Base-by-base conservation (phyloP, 2,797 vertebrate genomes). In the Acomys russatus region DNA sequence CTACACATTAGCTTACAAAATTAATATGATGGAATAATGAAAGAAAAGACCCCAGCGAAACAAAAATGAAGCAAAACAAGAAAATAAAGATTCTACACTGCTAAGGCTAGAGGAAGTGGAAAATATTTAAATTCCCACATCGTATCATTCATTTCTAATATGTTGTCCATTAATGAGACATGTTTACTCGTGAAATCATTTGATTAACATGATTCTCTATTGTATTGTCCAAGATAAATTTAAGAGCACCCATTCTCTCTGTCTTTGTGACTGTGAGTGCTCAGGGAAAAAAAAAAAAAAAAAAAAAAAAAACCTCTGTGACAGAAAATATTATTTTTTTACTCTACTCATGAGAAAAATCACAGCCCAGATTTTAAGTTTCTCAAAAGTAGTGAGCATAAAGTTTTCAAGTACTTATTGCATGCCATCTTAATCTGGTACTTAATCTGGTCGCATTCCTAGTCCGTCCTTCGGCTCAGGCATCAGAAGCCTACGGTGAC, bases 71-170 rank as follows among this genome's bases (percentile, higher is more conserved):
- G 7, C 18, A 15, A 70, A 56, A 1, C n/a, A 35, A 54, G 11
- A 22, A 23, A 89, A 18, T 35, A 28, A 76, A 84, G 10, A 74
- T 80, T 64, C 22, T 76, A 56, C 18, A 56, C 33, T 30, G 51
- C 35, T 51, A 63, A 91, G 18, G 73, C 10, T 64, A 20, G 5
- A 94, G 4, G 7, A 6, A 44, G 54, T 61, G 44, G 23, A 14
- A 77, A 80, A 74, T 15, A 80, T 85, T 95, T 80, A 66, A 51
- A 63, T 95, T 90, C 91, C 25, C 30, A 91, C 85, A 78, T 77
- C 44, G 64, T 35, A 79, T 33, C 4, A 63, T 90, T 77, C 61
- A 73, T 35, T 91, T 88, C 8, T 70, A 82, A 30, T 61, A 70
- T 74, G 11, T 49, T 80, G 3, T 78, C 17, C 28, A 18, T 74